Evolutionary conservation across 1,140 invertebrate species (phyloP).

Genomic region (Uloborus diversus): DNA sequence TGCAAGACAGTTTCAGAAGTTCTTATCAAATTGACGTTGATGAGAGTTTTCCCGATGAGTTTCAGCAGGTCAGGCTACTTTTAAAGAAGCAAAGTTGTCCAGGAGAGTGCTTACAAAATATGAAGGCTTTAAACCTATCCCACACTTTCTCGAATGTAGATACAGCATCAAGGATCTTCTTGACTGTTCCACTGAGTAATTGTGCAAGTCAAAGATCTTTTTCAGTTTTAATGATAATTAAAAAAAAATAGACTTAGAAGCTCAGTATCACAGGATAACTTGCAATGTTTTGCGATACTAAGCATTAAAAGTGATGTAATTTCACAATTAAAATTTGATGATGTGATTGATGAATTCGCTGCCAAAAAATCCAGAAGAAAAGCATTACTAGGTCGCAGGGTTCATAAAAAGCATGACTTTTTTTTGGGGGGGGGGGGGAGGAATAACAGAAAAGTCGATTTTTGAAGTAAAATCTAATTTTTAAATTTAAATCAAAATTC

Average conservation of each 20-base stretch:
- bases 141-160: slow-evolving; percentile 2
- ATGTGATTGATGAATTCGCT: too few relatives aligned
- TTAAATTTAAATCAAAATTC: too few relatives aligned
- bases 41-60: background rate
- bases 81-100: background rate
- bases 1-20: background rate
- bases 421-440: too few relatives aligned
- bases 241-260: background rate
- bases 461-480: too few relatives aligned
- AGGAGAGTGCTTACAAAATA: background rate
- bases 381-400: too few relatives aligned
- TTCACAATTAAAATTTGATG: background rate
- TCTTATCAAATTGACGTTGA: background rate
- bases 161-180: background rate
- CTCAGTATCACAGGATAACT: background rate
- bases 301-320: background rate
- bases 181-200: background rate
- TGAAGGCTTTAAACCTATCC: background rate
- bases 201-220: background rate
- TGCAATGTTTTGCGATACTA: background rate
- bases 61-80: background rate
- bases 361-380: too few relatives aligned
- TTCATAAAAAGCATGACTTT: too few relatives aligned
- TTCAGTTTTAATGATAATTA: slow-evolving; percentile 1
- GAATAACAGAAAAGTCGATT: too few relatives aligned